Conservation (phyloP, 23 tunicate genomes). For the Styela clava region DNA sequence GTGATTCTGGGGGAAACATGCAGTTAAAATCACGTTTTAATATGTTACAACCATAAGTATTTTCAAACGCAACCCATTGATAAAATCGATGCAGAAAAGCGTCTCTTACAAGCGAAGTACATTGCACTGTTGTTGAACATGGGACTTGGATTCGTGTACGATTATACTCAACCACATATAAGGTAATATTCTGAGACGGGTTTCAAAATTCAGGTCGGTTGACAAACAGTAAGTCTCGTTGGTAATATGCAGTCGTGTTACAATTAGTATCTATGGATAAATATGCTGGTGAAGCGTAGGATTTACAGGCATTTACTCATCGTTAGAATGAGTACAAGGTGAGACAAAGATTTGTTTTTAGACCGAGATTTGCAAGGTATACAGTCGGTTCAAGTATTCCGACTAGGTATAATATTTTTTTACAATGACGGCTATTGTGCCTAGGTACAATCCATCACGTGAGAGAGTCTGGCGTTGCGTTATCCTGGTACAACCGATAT, state of each 20-base stretch:
- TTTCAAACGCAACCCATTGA: neutral
- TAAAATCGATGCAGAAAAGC: neutral
- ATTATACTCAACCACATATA: no score
- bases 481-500: neutral
- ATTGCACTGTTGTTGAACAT: no score
- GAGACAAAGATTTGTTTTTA: neutral
- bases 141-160: no score
- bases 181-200: no score
- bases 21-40: no score
- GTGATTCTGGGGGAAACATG: no score
- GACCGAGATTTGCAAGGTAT: neutral
- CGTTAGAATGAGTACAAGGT: neutral
- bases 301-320: neutral
- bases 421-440: neutral
- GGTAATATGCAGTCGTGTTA: neutral
- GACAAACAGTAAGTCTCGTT: no score
- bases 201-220: no score
- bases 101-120: no score
- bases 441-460: neutral
- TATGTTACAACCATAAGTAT: no score
- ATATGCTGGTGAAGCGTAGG: neutral
- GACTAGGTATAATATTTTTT: no score
- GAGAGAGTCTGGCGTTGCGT: neutral
- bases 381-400: no score
- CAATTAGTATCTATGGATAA: neutral